phyloP scores from a whole-genome alignment of 2,797 vertebrate species.

The Crypturellus tataupa region DNA sequence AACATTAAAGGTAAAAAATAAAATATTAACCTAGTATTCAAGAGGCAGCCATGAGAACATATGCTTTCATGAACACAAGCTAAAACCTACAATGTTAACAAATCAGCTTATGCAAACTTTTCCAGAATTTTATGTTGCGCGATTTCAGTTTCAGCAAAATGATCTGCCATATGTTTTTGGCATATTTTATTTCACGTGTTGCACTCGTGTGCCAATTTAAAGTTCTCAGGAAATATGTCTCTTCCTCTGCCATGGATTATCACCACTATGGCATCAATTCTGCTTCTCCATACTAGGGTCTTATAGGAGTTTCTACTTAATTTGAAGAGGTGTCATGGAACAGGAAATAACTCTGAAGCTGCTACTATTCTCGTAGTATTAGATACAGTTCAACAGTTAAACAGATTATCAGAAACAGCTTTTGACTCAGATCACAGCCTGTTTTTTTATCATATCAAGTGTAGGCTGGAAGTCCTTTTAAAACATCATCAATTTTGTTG shows the following conservation, averaged over 20 bases:
- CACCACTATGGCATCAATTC: not conserved
- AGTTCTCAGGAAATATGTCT: not conserved
- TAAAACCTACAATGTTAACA: not conserved
- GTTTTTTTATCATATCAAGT: not conserved
- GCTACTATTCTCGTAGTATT: not conserved
- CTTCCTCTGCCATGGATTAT: not conserved
- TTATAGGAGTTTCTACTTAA: not conserved
- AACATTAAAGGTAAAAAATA: not conserved
- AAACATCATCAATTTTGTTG: not conserved
- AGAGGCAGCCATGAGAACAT: not conserved
- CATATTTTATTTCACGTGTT: not conserved
- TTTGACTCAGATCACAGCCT: not conserved
- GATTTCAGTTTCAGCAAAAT: not conserved
- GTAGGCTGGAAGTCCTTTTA: not conserved
- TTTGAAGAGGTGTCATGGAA: not conserved
- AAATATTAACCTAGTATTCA: not conserved
- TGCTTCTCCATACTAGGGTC: not conserved
- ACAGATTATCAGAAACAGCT: not conserved
- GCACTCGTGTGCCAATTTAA: not conserved
- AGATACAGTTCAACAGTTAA: not conserved
- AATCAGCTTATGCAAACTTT: not conserved
- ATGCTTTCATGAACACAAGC: not conserved
- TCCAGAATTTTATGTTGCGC: not conserved
- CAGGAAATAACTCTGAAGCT: not conserved
- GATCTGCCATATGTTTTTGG: not conserved